A percentile compares a stretch with the other conserved stretches of the same genome.
These are phyloP conservation scores for Spheniscus mendiculus DNA, from an alignment of 2,113 vertebrate genomes.

Conservation along the genomic window DNA sequence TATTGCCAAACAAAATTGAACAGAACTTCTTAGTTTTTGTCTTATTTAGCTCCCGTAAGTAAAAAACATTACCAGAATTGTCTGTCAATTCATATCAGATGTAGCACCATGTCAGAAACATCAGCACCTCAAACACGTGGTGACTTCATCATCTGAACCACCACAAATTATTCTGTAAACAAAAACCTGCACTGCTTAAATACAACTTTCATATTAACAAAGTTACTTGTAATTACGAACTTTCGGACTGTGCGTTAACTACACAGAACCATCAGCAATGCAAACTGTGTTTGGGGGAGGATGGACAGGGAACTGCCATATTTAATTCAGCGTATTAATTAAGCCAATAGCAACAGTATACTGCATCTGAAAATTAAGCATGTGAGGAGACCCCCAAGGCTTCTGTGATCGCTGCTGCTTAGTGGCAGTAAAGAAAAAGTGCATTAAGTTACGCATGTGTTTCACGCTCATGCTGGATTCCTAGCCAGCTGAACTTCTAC, in stretches of 20 bases:
- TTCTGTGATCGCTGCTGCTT: not conserved
- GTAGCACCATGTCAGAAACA: not conserved
- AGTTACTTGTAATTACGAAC: not conserved
- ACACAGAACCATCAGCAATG: not conserved
- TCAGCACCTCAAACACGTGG: not conserved
- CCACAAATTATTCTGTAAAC: not conserved
- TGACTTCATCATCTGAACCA: not conserved
- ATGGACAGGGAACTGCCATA: not conserved
- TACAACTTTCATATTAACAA: not conserved
- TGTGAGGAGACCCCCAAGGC: not conserved
- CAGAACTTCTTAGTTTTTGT: not conserved
- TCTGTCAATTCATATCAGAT: not conserved
- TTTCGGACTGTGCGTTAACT: not conserved
- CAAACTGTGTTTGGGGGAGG: not conserved
- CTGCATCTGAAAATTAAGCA: not conserved
- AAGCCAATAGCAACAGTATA: not conserved
- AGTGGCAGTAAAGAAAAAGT: not conserved
- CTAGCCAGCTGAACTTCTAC: not conserved
- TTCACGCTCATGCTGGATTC: rapidly evolving
- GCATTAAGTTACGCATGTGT: not conserved
- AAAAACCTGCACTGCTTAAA: not conserved
- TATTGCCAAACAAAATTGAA: not conserved
- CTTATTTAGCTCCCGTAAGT: not conserved
- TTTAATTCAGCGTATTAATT: not conserved
- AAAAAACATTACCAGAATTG: not conserved